Evolutionary conservation across 2,888 invertebrate genomes (phyloP).

Genomic region (Agriopis marginaria): DNA sequence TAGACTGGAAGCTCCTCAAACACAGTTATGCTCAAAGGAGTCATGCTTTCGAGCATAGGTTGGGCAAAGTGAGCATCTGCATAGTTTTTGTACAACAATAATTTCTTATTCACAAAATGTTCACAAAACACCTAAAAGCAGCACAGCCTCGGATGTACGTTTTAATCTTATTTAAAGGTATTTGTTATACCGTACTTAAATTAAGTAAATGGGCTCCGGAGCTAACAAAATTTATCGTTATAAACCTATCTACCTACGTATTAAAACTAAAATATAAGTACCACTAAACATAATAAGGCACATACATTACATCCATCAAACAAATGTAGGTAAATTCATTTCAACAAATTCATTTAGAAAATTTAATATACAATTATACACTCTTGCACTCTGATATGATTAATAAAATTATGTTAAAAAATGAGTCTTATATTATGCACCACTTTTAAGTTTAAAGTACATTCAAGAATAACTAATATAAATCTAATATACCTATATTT

Average conservation of each 20-base stretch:
- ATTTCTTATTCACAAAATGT: constrained; percentile 63
- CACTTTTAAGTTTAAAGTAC: constrained; percentile 57
- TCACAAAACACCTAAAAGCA: constrained; percentile 18
- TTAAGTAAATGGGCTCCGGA: constrained; percentile 13
- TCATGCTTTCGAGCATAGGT: neutral
- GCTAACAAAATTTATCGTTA: constrained; percentile 20
- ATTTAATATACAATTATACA: constrained; percentile 50
- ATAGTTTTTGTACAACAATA: constrained; percentile 53
- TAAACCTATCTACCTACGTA: constrained; percentile 24
- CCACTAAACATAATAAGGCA: constrained; percentile 73
- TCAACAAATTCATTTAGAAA: constrained; percentile 48
- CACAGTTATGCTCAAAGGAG: neutral
- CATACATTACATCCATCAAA: constrained; percentile 53
- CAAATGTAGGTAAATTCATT: too few species aligned
- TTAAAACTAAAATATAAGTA: constrained; percentile 42
- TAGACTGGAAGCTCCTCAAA: too few species aligned
- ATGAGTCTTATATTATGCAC: constrained; percentile 67
- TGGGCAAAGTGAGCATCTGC: neutral
- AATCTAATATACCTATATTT: constrained; percentile 39
- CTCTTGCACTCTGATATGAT: constrained; percentile 61
- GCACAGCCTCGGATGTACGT: constrained; percentile 74
- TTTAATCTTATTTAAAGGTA: constrained; percentile 14
- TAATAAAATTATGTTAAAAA: constrained; percentile 47
- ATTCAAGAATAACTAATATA: constrained; percentile 35
- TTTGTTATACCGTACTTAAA: constrained; percentile 4